Evolutionary conservation across 2,888 invertebrate species (phyloP).

Genomic region (Brenthis daphne): DNA sequence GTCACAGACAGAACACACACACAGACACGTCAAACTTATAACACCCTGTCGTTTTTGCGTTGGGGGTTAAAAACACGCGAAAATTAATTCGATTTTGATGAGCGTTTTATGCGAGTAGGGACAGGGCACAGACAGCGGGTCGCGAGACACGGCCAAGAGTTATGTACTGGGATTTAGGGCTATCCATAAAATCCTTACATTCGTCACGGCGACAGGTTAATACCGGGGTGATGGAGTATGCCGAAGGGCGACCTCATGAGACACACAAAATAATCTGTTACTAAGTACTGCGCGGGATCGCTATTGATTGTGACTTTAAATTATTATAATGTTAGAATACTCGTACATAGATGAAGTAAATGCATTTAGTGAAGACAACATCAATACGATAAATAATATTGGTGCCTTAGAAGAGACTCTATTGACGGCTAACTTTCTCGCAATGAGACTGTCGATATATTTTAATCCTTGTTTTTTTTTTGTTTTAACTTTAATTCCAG

Average conservation of each 20-base stretch:
- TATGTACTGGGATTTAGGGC: constrained; percentile 28
- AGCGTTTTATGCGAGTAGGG: background rate
- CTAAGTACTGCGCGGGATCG: constrained; percentile 19
- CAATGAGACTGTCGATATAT: too few relatives aligned
- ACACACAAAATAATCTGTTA: constrained; percentile 25
- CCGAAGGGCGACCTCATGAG: constrained; percentile 18
- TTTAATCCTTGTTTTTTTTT: too few relatives aligned
- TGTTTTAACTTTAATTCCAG: too few relatives aligned
- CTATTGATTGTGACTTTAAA: constrained; percentile 18
- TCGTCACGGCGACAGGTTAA: constrained; percentile 34
- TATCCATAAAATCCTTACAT: constrained; percentile 30
- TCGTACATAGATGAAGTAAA: too few relatives aligned
- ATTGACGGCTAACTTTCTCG: too few relatives aligned
- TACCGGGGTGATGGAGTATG: constrained; percentile 30
- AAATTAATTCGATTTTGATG: constrained; percentile 20
- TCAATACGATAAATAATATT: too few relatives aligned
- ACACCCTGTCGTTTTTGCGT: too few relatives aligned
- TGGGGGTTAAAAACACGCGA: background rate
- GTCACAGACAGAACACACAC: too few relatives aligned
- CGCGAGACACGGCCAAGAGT: constrained; percentile 17
- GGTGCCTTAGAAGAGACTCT: too few relatives aligned
- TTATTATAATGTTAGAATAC: background rate
- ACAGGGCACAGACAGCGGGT: background rate
- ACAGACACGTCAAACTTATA: too few relatives aligned
- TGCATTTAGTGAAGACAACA: too few relatives aligned